Evolutionary conservation across 2,888 invertebrate species (phyloP).

Genomic region (Athetis lepigone): DNA sequence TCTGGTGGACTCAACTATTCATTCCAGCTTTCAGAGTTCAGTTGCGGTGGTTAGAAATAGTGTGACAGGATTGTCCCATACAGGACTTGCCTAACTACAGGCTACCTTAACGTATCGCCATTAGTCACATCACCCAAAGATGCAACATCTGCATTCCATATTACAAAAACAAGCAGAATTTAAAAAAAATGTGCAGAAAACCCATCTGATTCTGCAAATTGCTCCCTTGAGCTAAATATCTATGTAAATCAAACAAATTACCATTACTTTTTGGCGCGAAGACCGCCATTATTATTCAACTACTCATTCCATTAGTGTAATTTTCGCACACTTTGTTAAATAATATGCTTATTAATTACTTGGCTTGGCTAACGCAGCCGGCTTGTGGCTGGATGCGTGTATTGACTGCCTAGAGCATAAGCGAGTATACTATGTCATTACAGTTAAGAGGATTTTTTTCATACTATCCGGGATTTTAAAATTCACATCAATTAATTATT

Average conservation of each 20-base stretch:
- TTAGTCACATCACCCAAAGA: neutral
- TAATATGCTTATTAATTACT: constrained; percentile 55
- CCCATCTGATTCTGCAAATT: neutral
- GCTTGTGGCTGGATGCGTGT: constrained; percentile 29
- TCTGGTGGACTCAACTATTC: too few relatives aligned
- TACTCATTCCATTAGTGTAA: constrained; percentile 31
- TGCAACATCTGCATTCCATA: neutral
- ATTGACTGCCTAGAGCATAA: constrained; percentile 19
- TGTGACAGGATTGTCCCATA: too few relatives aligned
- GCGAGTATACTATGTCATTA: neutral
- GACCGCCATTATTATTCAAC: constrained; percentile 42
- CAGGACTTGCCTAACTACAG: too few relatives aligned
- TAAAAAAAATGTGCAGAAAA: neutral
- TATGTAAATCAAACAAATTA: constrained; percentile 10
- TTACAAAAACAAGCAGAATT: constrained; percentile 4
- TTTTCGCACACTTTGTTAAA: constrained; percentile 54
- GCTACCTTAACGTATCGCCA: too few relatives aligned
- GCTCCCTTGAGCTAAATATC: neutral
- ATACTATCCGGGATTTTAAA: too few relatives aligned
- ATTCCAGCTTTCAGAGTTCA: too few relatives aligned
- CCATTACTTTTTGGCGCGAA: constrained; percentile 35
- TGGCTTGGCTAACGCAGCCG: constrained; percentile 41
- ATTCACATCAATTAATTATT: too few relatives aligned
- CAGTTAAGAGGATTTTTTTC: neutral
- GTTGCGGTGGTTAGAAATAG: too few relatives aligned